Evolutionary conservation across 1,140 invertebrate genomes (phyloP).

Genomic region (Elymnias hypermnestra): DNA sequence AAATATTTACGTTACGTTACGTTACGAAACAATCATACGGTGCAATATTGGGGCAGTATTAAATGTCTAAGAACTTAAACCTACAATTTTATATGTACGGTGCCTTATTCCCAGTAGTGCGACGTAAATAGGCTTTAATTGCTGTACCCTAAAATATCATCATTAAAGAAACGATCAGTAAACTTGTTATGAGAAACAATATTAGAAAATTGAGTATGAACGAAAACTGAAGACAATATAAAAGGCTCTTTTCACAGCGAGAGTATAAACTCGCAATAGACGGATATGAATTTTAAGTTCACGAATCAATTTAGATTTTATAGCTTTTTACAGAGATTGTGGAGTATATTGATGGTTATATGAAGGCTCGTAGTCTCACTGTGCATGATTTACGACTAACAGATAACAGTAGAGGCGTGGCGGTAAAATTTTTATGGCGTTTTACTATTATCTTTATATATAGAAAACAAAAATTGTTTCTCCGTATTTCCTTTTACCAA

Average conservation of each 20-base stretch:
- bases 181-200: conserved; percentile 14
- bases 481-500: not conserved
- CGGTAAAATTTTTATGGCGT: conserved; percentile 15
- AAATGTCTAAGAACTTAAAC: no score
- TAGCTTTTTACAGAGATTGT: conserved; percentile 8
- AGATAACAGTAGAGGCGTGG: conserved; percentile 1
- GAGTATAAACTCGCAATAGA: conserved; percentile 13
- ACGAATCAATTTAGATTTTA: conserved; percentile 16
- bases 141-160: no score
- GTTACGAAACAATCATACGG: no score
- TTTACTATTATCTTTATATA: no score
- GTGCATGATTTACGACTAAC: conserved; percentile 8
- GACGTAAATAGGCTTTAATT: no score
- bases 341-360: conserved; percentile 4
- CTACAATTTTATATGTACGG: no score
- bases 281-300: conserved; percentile 18
- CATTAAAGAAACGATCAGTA: no score
- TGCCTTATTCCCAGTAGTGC: no score
- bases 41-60: no score
- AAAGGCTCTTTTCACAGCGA: conserved; percentile 6
- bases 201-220: conserved; percentile 17
- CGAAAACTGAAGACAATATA: conserved; percentile 15
- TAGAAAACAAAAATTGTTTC: no score
- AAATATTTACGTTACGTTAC: no score
- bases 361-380: not conserved